Conservation (phyloP, 1,140 invertebrate species). For the Drosophila ironensis region DNA sequence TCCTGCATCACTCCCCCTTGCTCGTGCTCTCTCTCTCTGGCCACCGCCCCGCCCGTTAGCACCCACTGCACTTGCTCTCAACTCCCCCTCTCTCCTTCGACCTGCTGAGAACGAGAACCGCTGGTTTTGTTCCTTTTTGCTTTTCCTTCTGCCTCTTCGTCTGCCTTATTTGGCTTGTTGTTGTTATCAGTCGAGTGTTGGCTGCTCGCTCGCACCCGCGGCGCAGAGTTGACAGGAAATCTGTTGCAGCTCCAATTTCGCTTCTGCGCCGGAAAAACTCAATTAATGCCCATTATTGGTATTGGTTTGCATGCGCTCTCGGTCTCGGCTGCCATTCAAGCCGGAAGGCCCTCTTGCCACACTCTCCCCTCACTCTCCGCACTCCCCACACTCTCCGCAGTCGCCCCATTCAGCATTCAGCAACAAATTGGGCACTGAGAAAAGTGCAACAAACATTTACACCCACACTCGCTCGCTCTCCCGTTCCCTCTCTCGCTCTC, state of each 20-base stretch:
- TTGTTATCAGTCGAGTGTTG: slow-evolving; percentile 19
- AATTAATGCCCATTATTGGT: slow-evolving; percentile 61
- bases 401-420: slow-evolving; percentile 34
- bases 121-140: background rate
- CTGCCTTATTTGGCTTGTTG: slow-evolving; percentile 6
- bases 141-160: slow-evolving; percentile 28
- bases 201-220: slow-evolving; percentile 60
- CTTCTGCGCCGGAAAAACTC: slow-evolving; percentile 78
- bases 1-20: background rate
- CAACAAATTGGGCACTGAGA: slow-evolving; percentile 41
- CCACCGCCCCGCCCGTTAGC: slow-evolving; percentile 12
- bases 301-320: background rate
- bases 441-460: slow-evolving; percentile 38
- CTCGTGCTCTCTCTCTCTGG: too few relatives aligned
- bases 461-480: slow-evolving; percentile 12
- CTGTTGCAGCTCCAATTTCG: slow-evolving; percentile 71
- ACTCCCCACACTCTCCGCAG: too few relatives aligned
- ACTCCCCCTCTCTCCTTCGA: background rate
- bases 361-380: background rate
- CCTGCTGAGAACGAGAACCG: background rate
- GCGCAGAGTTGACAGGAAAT: slow-evolving; percentile 72
- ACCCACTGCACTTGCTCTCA: background rate
- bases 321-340: background rate
- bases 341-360: background rate
- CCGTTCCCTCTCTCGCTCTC: slow-evolving; percentile 13